Percentiles rank a stretch among this genome's conserved stretches.
These are phyloP conservation scores for Platycercus adscitus DNA, from an alignment of 2,113 vertebrate species.

Conservation along the genomic window DNA sequence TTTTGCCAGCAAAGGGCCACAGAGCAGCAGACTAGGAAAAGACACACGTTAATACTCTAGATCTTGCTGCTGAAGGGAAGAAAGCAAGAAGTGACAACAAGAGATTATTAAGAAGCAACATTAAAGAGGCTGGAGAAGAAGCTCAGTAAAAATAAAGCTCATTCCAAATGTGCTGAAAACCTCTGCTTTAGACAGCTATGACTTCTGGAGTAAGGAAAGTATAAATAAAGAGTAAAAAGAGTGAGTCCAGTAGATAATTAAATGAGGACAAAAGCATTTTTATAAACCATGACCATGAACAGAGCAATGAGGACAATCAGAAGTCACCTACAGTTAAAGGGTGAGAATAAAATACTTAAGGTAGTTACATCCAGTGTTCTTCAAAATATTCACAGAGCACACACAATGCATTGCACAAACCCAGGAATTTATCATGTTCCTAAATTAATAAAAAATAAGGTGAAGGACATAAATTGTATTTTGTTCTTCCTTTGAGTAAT, in stretches of 20 bases:
- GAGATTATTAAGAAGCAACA: background rate
- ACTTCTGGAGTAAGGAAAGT: background rate
- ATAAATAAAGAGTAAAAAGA: background rate
- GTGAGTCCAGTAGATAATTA: background rate
- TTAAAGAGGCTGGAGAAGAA: background rate
- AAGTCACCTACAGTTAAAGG: background rate
- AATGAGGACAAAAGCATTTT: background rate
- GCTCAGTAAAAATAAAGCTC: background rate
- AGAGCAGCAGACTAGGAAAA: background rate
- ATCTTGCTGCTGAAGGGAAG: background rate
- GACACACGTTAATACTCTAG: background rate
- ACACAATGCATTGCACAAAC: background rate
- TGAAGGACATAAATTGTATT: background rate
- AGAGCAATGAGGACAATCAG: background rate
- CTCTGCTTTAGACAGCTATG: background rate
- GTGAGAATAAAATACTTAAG: background rate
- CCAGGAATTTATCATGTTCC: background rate
- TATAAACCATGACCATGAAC: background rate
- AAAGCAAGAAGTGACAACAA: background rate
- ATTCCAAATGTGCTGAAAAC: background rate
- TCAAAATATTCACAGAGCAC: background rate
- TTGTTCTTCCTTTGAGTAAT: background rate
- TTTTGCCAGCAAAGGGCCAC: background rate
- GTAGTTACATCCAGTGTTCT: background rate
- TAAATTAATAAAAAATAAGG: background rate